Evolutionary conservation across 23 tunicate species (phyloP), one percentile per base, ranked within the genome.

Genomic region (Botrylloides violaceus): DNA sequence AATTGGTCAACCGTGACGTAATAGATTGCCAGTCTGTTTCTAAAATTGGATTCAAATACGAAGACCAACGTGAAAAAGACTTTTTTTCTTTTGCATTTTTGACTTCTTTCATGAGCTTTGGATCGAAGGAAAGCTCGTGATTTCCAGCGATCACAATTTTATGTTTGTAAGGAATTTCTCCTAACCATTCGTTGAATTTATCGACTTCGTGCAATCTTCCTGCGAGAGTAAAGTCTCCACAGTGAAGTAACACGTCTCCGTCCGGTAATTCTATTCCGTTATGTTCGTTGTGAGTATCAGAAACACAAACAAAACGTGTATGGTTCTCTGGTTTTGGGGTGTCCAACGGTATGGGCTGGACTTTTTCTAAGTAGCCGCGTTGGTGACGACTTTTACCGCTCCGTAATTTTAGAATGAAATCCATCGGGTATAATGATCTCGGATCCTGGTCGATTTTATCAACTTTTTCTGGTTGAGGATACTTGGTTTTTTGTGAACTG

Each of bases 91-190:
- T 39, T 21, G 58, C 74, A 12, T 35, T 58, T 71, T 72, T 58
- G 30, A 82, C 84, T 18, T 59, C 57, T 53, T 61, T 75, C 75
- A 87, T 76, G 25, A 87, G 59, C 27, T 49, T 63, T 47, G 71
- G 78, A 57, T 87, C 95, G 66, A 87, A 87, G 0, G 95, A 87
- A 3, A 87, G 68, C 36, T 87, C 95, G 47, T 87, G 95, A 38
- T 87, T 87, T 12, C 95, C 95, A 35, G 77, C 79, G 25, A 87
- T 87, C 2, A 87, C 79, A 18, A 87, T 80, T 63, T 80, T 80
- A 66, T 80, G 86, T 50, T 87, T 76, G 63, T 59, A 64, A 21
- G 79, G 75, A 2, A 80, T 38, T 0, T 47, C 49, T 7, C 82
- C 85, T 32, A 87, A 53, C 95, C 95, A 87, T 43, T 76, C 62